phyloP scores from a whole-genome alignment of 1,140 invertebrate species.

The Formica selysi region DNA sequence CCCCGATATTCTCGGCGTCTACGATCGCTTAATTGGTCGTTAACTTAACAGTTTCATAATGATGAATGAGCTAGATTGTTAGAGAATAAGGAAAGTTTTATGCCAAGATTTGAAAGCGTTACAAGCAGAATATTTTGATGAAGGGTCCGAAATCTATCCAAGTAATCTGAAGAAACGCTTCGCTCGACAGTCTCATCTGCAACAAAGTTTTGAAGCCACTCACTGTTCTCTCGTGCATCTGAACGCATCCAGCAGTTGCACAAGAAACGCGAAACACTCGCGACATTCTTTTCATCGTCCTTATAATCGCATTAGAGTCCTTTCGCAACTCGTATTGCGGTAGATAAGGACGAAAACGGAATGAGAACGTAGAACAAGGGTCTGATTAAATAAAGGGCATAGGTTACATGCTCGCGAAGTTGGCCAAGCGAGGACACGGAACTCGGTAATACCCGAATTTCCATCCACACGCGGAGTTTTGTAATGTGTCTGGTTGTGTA shows the following conservation, averaged over 20 bases:
- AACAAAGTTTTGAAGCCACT: conserved; percentile 20
- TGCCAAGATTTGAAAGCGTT: conserved; percentile 28
- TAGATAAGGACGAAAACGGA: not conserved
- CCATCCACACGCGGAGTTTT: conserved; percentile 37
- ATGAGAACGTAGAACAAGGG: not conserved
- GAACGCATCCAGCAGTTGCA: not conserved
- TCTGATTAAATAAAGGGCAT: conserved; percentile 50
- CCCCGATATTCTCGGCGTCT: conserved; percentile 70
- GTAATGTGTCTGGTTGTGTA: conserved; percentile 52
- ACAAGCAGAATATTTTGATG: conserved; percentile 59
- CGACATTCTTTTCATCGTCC: not conserved
- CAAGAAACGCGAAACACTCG: not conserved
- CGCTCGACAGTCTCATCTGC: conserved; percentile 7
- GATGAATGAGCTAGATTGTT: conserved; percentile 74
- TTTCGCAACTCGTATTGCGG: not conserved
- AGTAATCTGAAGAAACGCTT: conserved; percentile 14
- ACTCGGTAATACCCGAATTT: conserved; percentile 55
- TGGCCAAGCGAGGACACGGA: conserved; percentile 30
- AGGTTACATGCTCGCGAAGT: conserved; percentile 30
- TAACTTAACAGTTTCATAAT: conserved; percentile 71
- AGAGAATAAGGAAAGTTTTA: conserved; percentile 63
- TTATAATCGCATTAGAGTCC: not conserved
- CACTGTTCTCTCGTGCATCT: conserved; percentile 14
- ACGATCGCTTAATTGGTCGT: conserved; percentile 81
- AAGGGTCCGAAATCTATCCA: conserved; percentile 45